Evolutionary conservation across 2,113 vertebrate species (phyloP), one percentile per base, ranked within the genome.

Genomic region (Psittacula cyanocephala): DNA sequence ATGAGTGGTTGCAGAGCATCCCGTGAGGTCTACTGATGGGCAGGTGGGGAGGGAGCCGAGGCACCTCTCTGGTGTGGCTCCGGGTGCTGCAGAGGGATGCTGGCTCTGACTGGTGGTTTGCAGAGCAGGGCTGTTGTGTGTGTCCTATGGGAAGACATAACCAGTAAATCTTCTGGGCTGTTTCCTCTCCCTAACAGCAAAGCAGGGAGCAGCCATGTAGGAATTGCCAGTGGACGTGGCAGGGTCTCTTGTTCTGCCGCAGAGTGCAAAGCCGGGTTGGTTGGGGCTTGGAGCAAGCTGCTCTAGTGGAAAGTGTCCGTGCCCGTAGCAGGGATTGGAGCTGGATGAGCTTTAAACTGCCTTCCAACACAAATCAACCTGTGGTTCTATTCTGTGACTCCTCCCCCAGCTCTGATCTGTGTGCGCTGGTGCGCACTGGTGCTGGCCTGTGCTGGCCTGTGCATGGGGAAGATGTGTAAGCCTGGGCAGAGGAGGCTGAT

Each of bases 271-370:
- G 19, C 5, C 55, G 22, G 55, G 31, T n/a, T 57, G 55, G 55
- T n/a, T 2, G 8, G 53, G 31, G 55, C 55, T n/a, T 59, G 55
- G n/a, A 60, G 23, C 59, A 60, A 25, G 13, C 59, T 62, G 59
- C 22, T 12, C 14, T 0, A 3, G 1, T 4, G 55, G 39, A 46
- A 28, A 31, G 29, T 0, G 1, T 59, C 20, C 33, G 33, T 59
- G 33, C 55, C 33, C 8, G 0, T 59, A 8, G 20, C 55, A 59
- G 55, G 33, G 20, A 33, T 13, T 59, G 55, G 33, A 9, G 9
- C 33, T 59, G 20, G 55, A n/a, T 2, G 55, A 59, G 33, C 33
- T 59, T 59, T 23, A 59, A n/a, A 20, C 5, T 10, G 12, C 33
- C 13, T 59, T 59, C 55, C 55, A 10, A 3, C 20, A 22, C 13